A percentile compares a stretch with the other conserved stretches of the same genome.
These are phyloP conservation scores for Saguinus midas DNA, from an alignment of 2,113 vertebrate genomes.

Conservation along the genomic window DNA sequence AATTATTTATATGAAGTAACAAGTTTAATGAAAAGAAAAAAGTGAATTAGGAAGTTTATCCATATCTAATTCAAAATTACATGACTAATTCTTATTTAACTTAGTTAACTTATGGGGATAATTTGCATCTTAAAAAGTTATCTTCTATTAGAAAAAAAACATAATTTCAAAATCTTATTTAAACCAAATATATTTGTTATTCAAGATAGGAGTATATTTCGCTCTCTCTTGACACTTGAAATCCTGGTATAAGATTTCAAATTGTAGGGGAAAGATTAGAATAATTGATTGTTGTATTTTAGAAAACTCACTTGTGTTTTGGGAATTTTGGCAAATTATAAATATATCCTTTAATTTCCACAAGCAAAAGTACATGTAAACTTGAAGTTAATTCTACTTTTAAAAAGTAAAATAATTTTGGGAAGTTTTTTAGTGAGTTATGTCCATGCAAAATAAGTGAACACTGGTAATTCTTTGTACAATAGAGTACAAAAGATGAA, in stretches of 20 bases:
- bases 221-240: not conserved
- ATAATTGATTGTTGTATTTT: not conserved
- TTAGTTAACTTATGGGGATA: not conserved
- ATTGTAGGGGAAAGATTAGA: not conserved
- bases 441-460: not conserved
- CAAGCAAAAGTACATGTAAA: not conserved
- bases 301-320: not conserved
- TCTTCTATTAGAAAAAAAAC: not conserved
- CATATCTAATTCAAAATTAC: not conserved
- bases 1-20: not conserved
- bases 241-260: not conserved
- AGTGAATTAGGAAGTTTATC: not conserved
- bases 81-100: not conserved
- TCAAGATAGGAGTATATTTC: not conserved
- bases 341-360: not conserved
- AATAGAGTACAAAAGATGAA: not conserved
- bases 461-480: not conserved
- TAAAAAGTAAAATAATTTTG: not conserved
- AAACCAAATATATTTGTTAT: not conserved
- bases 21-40: not conserved
- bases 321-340: not conserved
- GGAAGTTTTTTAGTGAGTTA: not conserved
- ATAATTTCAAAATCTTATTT: not conserved
- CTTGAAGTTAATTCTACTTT: not conserved
- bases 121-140: not conserved